Percentiles rank a stretch among this genome's conserved stretches.
phyloP scores from a whole-genome alignment of 2,113 vertebrate genomes.

The Pimephales promelas region DNA sequence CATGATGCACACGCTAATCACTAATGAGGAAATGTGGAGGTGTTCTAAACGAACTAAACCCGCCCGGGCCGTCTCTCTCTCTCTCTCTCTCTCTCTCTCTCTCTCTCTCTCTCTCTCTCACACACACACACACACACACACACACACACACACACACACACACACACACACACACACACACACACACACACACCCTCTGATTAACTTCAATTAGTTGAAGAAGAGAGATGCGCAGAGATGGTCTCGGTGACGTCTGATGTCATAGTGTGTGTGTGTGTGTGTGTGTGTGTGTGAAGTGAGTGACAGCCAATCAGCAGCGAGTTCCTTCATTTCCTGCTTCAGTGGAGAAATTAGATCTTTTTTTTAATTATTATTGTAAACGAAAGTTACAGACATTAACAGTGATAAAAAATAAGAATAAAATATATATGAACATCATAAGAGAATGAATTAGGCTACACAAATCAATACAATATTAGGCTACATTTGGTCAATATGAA shows the following conservation, averaged over 20 bases:
- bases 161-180: conserved; percentile 54
- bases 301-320: conserved; percentile 62
- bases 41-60: conserved; percentile 70
- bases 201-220: conserved; percentile 75
- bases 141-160: conserved; percentile 38
- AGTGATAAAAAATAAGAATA: too few species aligned
- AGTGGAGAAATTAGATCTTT: conserved; percentile 64
- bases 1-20: conserved; percentile 52
- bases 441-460: too few species aligned
- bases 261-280: background rate
- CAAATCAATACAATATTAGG: too few species aligned
- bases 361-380: too few species aligned
- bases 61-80: conserved; percentile 56
- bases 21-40: conserved; percentile 74
- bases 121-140: too few species aligned
- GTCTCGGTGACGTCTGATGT: conserved; percentile 43
- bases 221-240: conserved; percentile 59
- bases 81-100: too few species aligned
- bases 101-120: too few species aligned
- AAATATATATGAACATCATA: too few species aligned
- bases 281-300: conserved; percentile 25
- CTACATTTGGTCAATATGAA: too few species aligned
- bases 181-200: conserved; percentile 56
- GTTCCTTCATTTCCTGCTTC: conserved; percentile 55
- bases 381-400: too few species aligned